Percentiles rank a stretch among this genome's conserved stretches.
Conservation (phyloP, 2,797 vertebrate species). For the Hippoglossus hippoglossus region DNA sequence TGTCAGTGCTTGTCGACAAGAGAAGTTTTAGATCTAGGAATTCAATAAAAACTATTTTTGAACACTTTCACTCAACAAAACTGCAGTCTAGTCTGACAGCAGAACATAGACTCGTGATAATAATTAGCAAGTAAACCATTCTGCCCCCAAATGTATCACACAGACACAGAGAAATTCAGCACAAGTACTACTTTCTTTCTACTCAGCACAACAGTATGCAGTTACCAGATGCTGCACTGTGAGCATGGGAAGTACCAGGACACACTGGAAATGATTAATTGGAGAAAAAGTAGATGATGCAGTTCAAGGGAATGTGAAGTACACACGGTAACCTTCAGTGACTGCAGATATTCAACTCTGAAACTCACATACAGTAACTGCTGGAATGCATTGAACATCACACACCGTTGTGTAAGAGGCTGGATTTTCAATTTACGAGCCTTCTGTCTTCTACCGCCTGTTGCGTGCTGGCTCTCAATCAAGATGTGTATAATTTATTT, state of each 20-base stretch:
- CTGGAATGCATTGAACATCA: conserved; percentile 1
- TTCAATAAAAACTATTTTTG: not conserved
- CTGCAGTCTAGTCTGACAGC: too few species aligned
- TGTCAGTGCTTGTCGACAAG: not conserved
- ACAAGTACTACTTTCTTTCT: too few species aligned
- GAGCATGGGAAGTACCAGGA: not conserved
- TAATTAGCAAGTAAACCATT: too few species aligned
- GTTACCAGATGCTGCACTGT: not conserved
- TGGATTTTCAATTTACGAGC: conserved; percentile 19
- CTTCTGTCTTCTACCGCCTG: not conserved
- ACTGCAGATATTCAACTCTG: not conserved
- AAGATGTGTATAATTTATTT: not conserved
- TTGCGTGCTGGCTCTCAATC: conserved; percentile 2
- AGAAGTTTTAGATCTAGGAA: not conserved
- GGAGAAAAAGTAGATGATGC: not conserved
- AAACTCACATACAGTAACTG: not conserved
- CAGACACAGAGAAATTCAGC: too few species aligned
- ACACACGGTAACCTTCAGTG: not conserved
- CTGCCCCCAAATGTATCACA: too few species aligned
- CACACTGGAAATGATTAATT: conserved; percentile 11
- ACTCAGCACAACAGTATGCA: too few species aligned
- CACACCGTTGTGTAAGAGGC: not conserved
- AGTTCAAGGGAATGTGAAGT: not conserved
- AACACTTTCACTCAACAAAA: too few species aligned
- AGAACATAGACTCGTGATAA: too few species aligned